Conservation (phyloP, 2,113 vertebrate genomes). For the Monarcha castaneiventris region DNA sequence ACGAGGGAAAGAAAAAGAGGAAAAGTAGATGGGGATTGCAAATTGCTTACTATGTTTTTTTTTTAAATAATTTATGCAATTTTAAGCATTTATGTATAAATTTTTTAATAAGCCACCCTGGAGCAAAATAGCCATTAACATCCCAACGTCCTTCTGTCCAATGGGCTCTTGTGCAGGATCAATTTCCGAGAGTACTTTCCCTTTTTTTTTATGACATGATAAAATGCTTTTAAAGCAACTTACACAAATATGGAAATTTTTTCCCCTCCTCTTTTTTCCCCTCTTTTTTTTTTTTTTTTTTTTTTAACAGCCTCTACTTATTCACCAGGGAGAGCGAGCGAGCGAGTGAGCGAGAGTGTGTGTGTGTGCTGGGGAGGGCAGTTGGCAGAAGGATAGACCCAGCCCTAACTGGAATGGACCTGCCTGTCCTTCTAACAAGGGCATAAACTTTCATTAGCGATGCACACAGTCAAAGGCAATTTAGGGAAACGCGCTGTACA, state of each 20-base stretch:
- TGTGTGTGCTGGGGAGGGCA: slow-evolving; percentile 54
- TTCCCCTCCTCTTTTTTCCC: slow-evolving; percentile 21
- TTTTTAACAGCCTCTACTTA: slow-evolving; percentile 83
- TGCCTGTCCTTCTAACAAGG: slow-evolving; percentile 98
- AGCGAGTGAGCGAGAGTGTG: background rate
- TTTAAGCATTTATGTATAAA: slow-evolving; percentile 99
- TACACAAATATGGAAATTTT: slow-evolving; percentile 99
- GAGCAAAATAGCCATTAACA: slow-evolving; percentile 99
- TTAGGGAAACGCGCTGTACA: slow-evolving; percentile 93
- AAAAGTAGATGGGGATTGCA: slow-evolving; percentile 70
- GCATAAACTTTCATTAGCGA: slow-evolving; percentile 99
- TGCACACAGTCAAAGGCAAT: slow-evolving; percentile 99
- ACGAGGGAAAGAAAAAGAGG: slow-evolving; percentile 43
- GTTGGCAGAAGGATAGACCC: slow-evolving; percentile 86
- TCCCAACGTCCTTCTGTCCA: slow-evolving; percentile 99
- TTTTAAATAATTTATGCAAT: slow-evolving; percentile 99
- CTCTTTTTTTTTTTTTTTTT: slow-evolving; percentile 17
- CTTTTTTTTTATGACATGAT: slow-evolving; percentile 99
- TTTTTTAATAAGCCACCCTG: slow-evolving; percentile 99
- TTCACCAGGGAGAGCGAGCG: slow-evolving; percentile 78
- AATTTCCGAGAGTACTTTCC: slow-evolving; percentile 90
- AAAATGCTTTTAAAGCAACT: slow-evolving; percentile 99
- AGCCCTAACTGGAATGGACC: slow-evolving; percentile 95
- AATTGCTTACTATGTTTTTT: slow-evolving; percentile 94
- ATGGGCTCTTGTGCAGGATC: slow-evolving; percentile 97